Conservation (phyloP, 2,113 vertebrate species). For the Illadopsis cleaveri region DNA sequence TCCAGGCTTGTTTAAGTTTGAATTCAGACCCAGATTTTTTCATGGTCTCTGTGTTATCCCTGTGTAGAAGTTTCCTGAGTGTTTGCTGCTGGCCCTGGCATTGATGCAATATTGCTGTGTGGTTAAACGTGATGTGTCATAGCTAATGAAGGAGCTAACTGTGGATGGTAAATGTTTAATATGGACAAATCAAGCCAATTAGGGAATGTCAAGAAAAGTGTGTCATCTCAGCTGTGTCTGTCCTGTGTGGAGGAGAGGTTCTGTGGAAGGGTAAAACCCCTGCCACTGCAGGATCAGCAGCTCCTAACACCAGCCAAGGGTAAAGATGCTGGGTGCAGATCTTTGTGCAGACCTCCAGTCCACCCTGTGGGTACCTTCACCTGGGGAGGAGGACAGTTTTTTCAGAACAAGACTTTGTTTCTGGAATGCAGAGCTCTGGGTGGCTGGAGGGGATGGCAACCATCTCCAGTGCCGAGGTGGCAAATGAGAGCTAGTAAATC, state of each 20-base stretch:
- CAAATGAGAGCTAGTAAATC: not conserved
- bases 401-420: not conserved
- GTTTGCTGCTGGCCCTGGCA: not conserved
- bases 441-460: not conserved
- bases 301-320: not conserved
- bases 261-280: not conserved
- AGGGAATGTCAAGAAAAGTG: not conserved
- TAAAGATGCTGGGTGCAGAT: not conserved
- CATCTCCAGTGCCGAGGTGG: rapidly evolving
- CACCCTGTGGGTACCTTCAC: not conserved
- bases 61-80: not conserved
- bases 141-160: not conserved
- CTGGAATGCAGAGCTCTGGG: not conserved
- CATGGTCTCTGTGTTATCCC: not conserved
- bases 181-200: not conserved
- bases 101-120: not conserved
- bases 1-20: not conserved
- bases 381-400: not conserved
- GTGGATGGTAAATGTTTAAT: not conserved
- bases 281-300: rapidly evolving
- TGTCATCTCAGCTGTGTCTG: not conserved
- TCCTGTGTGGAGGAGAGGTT: not conserved
- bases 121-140: constrained; percentile 3
- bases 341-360: not conserved
- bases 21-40: not conserved